A percentile compares a stretch with the other conserved stretches of the same genome.
phyloP scores from a whole-genome alignment of 2,797 vertebrate genomes.

The Acipenser transmontanus region DNA sequence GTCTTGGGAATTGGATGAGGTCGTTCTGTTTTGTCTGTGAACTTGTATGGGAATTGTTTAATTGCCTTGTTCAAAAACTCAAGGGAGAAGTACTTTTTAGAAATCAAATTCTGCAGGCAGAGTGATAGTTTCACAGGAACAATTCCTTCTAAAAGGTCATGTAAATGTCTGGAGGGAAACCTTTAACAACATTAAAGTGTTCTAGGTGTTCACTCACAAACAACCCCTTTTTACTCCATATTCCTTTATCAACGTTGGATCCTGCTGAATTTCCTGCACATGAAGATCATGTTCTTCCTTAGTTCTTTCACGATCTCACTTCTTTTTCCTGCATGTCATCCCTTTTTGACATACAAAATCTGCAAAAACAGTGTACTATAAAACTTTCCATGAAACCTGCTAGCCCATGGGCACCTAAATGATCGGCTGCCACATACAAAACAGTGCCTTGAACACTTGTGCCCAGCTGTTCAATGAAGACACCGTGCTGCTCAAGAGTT shows the following conservation, averaged over 20 bases:
- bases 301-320: conserved; percentile 18
- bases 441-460: conserved; percentile 27
- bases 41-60: conserved; percentile 23
- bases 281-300: conserved; percentile 25
- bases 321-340: conserved; percentile 18
- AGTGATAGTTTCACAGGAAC: conserved; percentile 24
- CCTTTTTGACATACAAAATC: conserved; percentile 17
- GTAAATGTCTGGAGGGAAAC: conserved; percentile 28
- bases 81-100: too few species aligned
- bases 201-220: conserved; percentile 21
- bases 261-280: conserved; percentile 21
- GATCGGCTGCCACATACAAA: conserved; percentile 28
- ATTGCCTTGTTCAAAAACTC: conserved; percentile 14
- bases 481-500: conserved; percentile 21
- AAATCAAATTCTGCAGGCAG: conserved; percentile 18
- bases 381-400: conserved; percentile 32
- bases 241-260: background rate
- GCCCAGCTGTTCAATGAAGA: conserved; percentile 25
- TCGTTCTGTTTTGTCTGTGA: conserved; percentile 25
- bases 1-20: conserved; percentile 16
- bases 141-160: conserved; percentile 31
- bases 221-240: conserved; percentile 25
- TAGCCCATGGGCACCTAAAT: conserved; percentile 27
- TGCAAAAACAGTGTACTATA: conserved; percentile 22
- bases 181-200: conserved; percentile 27